phyloP scores from a whole-genome alignment of 2,797 vertebrate species.

The Clarias laeviceps region DNA sequence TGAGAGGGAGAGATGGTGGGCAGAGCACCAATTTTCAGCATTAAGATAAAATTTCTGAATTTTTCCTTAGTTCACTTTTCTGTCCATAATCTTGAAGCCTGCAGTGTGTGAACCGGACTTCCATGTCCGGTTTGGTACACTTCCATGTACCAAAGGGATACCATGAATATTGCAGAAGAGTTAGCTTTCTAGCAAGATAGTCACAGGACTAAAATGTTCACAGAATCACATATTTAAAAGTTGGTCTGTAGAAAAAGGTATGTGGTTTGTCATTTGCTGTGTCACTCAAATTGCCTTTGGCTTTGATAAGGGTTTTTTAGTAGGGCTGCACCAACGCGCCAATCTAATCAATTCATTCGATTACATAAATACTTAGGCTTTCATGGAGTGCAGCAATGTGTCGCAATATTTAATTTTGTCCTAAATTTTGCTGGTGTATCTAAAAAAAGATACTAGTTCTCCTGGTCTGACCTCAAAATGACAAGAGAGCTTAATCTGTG shows the following conservation, averaged over 20 bases:
- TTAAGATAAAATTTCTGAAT: background rate
- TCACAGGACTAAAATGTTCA: background rate
- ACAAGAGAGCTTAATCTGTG: too few relatives aligned
- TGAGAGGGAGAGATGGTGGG: background rate
- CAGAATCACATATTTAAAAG: background rate
- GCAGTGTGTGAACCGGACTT: background rate
- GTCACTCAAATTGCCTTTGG: background rate
- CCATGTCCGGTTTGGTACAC: too few relatives aligned
- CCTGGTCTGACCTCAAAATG: too few relatives aligned
- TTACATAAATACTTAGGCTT: too few relatives aligned
- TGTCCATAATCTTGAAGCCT: background rate
- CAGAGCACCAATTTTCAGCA: background rate
- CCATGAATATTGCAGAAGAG: background rate
- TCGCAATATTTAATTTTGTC: too few relatives aligned
- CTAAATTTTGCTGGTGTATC: too few relatives aligned
- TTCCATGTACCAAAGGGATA: background rate
- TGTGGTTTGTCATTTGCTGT: background rate
- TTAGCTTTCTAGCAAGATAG: background rate
- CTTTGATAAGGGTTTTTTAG: background rate
- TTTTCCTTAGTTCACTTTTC: background rate
- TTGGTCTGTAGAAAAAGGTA: background rate
- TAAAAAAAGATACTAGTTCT: too few relatives aligned
- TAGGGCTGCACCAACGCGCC: too few relatives aligned
- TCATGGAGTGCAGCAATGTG: too few relatives aligned
- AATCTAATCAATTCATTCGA: too few relatives aligned